Evolutionary conservation across 2,113 vertebrate genomes (phyloP), one percentile per base, ranked within the genome.

Genomic region (Thunnus thynnus): DNA sequence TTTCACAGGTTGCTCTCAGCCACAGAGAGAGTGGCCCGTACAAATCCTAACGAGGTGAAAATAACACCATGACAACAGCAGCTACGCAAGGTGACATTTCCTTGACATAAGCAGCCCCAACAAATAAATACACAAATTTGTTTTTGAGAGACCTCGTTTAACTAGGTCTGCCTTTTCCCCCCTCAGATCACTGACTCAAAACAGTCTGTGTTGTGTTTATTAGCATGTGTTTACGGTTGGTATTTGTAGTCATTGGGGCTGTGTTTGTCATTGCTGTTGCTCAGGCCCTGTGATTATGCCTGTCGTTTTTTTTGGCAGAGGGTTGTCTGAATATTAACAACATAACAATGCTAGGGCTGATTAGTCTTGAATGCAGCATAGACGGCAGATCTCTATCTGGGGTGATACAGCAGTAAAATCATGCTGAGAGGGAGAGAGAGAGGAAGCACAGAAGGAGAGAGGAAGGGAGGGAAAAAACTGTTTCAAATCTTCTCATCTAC

Each of bases 401-500:
- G 60, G 83, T 88, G 86, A 93, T 85, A 44, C 85, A 84, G 86
- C 80, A 80, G 88, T 87, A 89, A 80, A 91, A 87, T 87, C 86
- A 86, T 51, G 68, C 78, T 82, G 78, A 60, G 67, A 17, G 72
- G 63, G 72, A 66, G 72, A 70, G 72, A 62, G 55, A 72, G 76
- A 77, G 64, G 72, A 76, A 80, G 74, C 30, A 80, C n/a, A 20
- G 72, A 64, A 32, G 22, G 41, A 6, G 61, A 69, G 58, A 50
- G 64, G 55, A 44, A 54, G 63, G 71, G 51, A 32, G 76, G 57
- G 54, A 32, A 56, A 67, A 88, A 88, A 87, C 82, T 66, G 82
- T 87, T 89, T 89, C 70, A 90, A 89, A 94, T 94, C 93, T 87
- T 92, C 82, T 89, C 88, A 93, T 94, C 92, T 93, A 91, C 91